These are phyloP conservation scores for Cataglyphis livida DNA, from an alignment of 2,888 invertebrate genomes.

Conservation along the genomic window DNA sequence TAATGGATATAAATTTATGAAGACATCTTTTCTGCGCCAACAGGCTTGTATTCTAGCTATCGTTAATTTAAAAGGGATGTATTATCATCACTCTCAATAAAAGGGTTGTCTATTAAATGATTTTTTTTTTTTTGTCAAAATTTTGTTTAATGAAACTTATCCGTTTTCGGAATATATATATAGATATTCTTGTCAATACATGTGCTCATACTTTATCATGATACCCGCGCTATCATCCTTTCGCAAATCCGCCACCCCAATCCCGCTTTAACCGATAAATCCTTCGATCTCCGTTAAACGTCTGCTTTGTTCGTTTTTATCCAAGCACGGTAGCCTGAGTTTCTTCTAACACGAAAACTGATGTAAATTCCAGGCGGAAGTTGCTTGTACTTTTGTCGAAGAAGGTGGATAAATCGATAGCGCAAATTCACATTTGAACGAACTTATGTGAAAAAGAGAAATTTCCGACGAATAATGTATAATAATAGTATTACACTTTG, in stretches of 20 bases:
- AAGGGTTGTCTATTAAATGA: neutral
- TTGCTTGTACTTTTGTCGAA: conserved; percentile 45
- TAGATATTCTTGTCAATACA: neutral
- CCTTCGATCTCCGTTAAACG: conserved; percentile 37
- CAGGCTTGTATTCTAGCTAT: neutral
- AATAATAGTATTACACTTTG: neutral
- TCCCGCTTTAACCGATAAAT: conserved; percentile 48
- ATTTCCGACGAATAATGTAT: neutral
- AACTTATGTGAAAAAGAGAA: conserved; percentile 12
- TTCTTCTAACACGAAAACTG: conserved; percentile 64
- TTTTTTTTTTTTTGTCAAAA: neutral
- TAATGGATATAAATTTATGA: conserved; percentile 5
- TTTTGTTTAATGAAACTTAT: neutral
- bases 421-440: conserved; percentile 56
- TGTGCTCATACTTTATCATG: neutral
- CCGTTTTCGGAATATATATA: neutral
- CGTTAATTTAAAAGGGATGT: neutral
- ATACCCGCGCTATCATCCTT: conserved; percentile 22
- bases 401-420: neutral
- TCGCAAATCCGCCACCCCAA: conserved; percentile 36
- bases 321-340: conserved; percentile 21
- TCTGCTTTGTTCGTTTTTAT: conserved; percentile 35
- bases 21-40: neutral
- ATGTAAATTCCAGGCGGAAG: conserved; percentile 68
- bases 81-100: neutral